Evolutionary conservation across 2,888 invertebrate species (phyloP).

Genomic region (Malthinus flaveolus): DNA sequence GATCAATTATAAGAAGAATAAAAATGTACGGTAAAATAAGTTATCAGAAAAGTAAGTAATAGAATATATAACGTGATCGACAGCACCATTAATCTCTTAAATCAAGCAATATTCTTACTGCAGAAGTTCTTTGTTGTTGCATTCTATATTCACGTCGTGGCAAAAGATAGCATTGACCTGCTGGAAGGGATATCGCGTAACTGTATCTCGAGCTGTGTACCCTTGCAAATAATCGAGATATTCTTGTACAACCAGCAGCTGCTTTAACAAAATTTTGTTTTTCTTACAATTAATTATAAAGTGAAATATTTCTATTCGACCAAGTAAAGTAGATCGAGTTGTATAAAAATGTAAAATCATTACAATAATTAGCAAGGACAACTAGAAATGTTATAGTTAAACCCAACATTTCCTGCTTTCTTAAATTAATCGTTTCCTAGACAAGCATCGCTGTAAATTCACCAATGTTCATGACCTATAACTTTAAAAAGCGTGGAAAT

Average conservation of each 20-base stretch:
- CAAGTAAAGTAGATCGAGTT: conserved; percentile 1
- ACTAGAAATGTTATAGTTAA: conserved; percentile 3
- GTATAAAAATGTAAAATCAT: conserved; percentile 3
- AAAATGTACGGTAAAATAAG: no score
- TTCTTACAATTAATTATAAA: conserved; percentile 10
- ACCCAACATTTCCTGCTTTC: conserved; percentile 9
- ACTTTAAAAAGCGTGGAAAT: no score
- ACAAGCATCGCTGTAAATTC: not conserved
- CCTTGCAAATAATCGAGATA: conserved; percentile 22
- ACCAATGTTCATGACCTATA: not conserved
- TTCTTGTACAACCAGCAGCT: conserved; percentile 11
- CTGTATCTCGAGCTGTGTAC: conserved; percentile 26
- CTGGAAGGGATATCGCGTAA: conserved; percentile 34
- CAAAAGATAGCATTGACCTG: conserved; percentile 33
- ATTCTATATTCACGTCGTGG: conserved; percentile 28
- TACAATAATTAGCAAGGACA: conserved; percentile 2
- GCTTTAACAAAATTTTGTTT: conserved; percentile 15
- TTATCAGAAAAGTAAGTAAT: not conserved
- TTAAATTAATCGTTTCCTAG: conserved; percentile 17
- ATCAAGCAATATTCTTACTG: conserved; percentile 16
- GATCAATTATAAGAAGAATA: no score
- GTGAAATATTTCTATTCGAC: conserved; percentile 1
- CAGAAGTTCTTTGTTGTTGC: conserved; percentile 20
- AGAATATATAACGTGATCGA: conserved; percentile 1
- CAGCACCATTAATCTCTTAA: conserved; percentile 14